phyloP scores from a whole-genome alignment of 2,113 vertebrate species.

The Caretta caretta region DNA sequence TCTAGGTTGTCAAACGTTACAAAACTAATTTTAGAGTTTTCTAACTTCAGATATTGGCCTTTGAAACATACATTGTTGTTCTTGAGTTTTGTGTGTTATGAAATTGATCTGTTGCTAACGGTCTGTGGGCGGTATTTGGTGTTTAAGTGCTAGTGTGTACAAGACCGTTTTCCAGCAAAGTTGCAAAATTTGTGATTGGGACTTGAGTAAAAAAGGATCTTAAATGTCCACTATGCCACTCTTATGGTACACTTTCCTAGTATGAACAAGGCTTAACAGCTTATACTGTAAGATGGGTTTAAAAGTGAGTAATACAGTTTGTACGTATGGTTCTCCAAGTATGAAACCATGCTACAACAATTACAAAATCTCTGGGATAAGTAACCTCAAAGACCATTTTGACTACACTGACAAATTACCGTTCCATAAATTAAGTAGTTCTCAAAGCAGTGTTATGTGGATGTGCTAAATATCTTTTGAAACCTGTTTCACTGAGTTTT shows the following conservation, averaged over 20 bases:
- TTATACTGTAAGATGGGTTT: background rate
- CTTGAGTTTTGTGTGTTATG: background rate
- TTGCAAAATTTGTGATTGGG: accelerated
- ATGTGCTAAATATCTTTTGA: background rate
- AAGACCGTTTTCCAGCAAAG: background rate
- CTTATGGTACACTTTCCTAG: background rate
- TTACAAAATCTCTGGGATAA: background rate
- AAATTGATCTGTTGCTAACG: background rate
- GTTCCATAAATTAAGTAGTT: background rate
- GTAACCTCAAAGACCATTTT: background rate
- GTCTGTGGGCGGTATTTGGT: background rate
- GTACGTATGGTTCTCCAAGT: background rate
- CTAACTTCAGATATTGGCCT: background rate
- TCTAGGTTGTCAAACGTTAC: too few relatives aligned
- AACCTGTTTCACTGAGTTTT: background rate
- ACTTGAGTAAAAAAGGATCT: background rate
- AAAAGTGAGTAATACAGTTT: background rate
- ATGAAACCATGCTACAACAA: background rate
- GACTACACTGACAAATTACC: background rate
- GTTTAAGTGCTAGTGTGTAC: background rate
- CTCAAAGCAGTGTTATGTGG: background rate
- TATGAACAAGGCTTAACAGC: background rate
- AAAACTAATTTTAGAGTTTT: too few relatives aligned
- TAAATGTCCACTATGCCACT: background rate
- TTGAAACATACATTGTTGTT: background rate